Evolutionary conservation across 2,888 invertebrate species (phyloP).

Genomic region (Trichopria drosophilae): DNA sequence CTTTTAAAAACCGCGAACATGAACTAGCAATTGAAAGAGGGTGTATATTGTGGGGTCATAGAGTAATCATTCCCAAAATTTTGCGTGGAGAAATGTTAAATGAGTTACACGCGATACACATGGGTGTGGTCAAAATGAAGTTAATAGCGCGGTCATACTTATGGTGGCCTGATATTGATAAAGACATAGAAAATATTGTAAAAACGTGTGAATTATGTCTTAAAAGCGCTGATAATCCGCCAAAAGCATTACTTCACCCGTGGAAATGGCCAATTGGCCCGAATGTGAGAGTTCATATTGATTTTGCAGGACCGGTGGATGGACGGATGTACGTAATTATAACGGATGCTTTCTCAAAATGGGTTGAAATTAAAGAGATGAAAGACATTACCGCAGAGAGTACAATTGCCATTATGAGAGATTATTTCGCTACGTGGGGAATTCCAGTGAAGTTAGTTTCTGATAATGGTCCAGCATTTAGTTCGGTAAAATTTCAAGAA

Average conservation of each 20-base stretch:
- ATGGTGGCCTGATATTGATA: too few relatives aligned
- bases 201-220: too few relatives aligned
- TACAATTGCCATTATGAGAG: slow-evolving; percentile 28
- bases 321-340: slow-evolving; percentile 35
- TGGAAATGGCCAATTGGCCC: too few relatives aligned
- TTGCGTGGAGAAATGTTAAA: too few relatives aligned
- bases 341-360: too few relatives aligned
- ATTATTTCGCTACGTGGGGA: slow-evolving; percentile 32
- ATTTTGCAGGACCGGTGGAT: slow-evolving; percentile 30
- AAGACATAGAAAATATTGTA: too few relatives aligned
- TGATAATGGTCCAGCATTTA: too few relatives aligned
- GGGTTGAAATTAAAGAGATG: too few relatives aligned
- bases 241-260: slow-evolving; percentile 14
- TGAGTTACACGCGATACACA: slow-evolving; percentile 30
- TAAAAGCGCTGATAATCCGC: slow-evolving; percentile 30
- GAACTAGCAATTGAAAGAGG: slow-evolving; percentile 22
- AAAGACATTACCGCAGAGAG: slow-evolving; percentile 22
- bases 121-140: slow-evolving; percentile 31
- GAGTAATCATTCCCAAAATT: too few relatives aligned
- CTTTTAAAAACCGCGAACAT: too few relatives aligned
- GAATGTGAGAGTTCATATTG: too few relatives aligned
- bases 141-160: slow-evolving; percentile 31
- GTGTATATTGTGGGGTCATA: slow-evolving; percentile 30
- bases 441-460: slow-evolving; percentile 29
- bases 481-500: slow-evolving; percentile 16